phyloP scores from a whole-genome alignment of 2,797 vertebrate species.

The Dicrostonyx torquatus region DNA sequence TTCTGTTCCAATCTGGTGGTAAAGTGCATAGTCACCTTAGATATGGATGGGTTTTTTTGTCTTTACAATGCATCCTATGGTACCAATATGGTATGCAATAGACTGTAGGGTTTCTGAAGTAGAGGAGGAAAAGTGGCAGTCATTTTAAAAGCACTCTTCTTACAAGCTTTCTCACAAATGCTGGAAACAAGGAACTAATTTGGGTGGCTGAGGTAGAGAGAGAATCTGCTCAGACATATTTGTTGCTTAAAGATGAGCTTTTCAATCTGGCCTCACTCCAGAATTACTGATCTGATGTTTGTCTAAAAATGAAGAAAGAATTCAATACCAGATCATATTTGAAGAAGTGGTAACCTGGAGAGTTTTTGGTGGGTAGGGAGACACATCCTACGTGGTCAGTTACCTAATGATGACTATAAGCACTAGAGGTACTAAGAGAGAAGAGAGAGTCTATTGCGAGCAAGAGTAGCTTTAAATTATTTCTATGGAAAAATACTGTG shows the following conservation, averaged over 20 bases:
- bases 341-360: background rate
- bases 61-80: background rate
- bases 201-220: background rate
- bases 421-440: background rate
- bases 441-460: background rate
- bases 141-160: slow-evolving; percentile 7
- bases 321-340: slow-evolving; percentile 3
- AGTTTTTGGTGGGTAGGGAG: background rate
- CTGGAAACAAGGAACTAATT: slow-evolving; percentile 43
- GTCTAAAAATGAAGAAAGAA: slow-evolving; percentile 33
- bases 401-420: background rate
- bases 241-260: slow-evolving; percentile 49
- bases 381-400: background rate
- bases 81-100: background rate
- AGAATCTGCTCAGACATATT: slow-evolving; percentile 11
- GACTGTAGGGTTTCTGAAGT: background rate
- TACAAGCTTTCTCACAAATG: background rate
- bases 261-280: slow-evolving; percentile 6
- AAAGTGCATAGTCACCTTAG: background rate
- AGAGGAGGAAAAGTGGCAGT: background rate
- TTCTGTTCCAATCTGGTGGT: background rate
- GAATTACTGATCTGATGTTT: background rate
- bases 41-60: background rate
- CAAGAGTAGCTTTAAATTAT: background rate
- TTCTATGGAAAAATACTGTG: background rate